phyloP scores from a whole-genome alignment of 2,888 invertebrate species.

The Platycnemis pennipes region DNA sequence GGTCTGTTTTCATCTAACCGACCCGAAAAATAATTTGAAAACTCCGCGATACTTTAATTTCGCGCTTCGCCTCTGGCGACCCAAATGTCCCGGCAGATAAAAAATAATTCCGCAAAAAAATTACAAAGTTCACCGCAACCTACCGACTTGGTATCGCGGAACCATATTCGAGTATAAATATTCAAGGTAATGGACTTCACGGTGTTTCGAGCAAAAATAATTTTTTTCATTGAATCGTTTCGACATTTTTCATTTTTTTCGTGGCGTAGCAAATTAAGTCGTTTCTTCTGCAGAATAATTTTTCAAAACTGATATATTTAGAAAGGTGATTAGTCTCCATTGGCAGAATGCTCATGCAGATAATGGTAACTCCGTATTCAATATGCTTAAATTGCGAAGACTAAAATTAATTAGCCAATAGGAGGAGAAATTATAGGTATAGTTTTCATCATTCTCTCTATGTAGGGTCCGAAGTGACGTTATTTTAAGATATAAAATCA shows the following conservation, averaged over 20 bases:
- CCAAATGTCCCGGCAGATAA: background rate
- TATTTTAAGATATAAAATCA: too few relatives aligned
- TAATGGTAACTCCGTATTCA: too few relatives aligned
- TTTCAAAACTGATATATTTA: too few relatives aligned
- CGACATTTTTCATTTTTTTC: background rate
- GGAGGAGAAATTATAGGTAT: too few relatives aligned
- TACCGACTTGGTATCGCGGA: background rate
- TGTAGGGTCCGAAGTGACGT: too few relatives aligned
- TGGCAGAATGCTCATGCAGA: too few relatives aligned
- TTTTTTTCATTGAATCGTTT: background rate
- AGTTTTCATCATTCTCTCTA: too few relatives aligned
- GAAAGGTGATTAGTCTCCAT: too few relatives aligned
- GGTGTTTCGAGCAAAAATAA: background rate
- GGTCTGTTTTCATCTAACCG: background rate
- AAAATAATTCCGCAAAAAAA: background rate
- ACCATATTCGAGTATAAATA: background rate
- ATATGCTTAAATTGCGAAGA: too few relatives aligned
- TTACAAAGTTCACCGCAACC: background rate
- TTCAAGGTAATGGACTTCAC: background rate
- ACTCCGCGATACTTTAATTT: constrained; percentile 6
- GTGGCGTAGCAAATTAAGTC: background rate
- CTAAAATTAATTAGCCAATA: too few relatives aligned
- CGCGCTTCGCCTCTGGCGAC: background rate
- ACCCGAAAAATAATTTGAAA: background rate
- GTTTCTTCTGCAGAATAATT: too few relatives aligned